Evolutionary conservation across 2,113 vertebrate genomes (phyloP).

Genomic region (Capra hircus): DNA sequence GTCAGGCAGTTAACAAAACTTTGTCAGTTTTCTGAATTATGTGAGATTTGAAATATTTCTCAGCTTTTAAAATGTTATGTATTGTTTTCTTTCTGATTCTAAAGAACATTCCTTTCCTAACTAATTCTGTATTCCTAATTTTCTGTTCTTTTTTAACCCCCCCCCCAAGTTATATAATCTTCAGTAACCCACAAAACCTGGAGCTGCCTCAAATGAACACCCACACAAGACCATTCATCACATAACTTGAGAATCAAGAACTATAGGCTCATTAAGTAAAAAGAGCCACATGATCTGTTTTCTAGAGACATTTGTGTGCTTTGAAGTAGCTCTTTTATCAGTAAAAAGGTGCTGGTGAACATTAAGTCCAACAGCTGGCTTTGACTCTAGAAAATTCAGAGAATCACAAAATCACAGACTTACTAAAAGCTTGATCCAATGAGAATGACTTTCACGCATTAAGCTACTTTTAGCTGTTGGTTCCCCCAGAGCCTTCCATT

Average conservation of each 20-base stretch:
- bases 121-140: background rate
- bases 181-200: background rate
- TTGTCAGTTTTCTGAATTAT: background rate
- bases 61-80: background rate
- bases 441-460: background rate
- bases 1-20: background rate
- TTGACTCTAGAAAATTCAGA: background rate
- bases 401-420: background rate
- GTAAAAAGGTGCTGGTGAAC: background rate
- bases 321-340: background rate
- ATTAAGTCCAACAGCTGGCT: background rate
- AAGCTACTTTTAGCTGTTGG: background rate
- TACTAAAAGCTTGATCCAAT: background rate
- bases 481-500: background rate
- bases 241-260: background rate
- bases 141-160: background rate
- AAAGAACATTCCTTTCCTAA: background rate
- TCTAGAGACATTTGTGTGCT: background rate
- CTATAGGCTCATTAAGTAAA: background rate
- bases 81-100: background rate
- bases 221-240: accelerated
- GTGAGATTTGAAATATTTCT: background rate
- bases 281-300: background rate
- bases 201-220: background rate
- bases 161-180: background rate